These are phyloP conservation scores for Donacobius atricapilla DNA, from an alignment of 2,113 vertebrate genomes.

Conservation along the genomic window DNA sequence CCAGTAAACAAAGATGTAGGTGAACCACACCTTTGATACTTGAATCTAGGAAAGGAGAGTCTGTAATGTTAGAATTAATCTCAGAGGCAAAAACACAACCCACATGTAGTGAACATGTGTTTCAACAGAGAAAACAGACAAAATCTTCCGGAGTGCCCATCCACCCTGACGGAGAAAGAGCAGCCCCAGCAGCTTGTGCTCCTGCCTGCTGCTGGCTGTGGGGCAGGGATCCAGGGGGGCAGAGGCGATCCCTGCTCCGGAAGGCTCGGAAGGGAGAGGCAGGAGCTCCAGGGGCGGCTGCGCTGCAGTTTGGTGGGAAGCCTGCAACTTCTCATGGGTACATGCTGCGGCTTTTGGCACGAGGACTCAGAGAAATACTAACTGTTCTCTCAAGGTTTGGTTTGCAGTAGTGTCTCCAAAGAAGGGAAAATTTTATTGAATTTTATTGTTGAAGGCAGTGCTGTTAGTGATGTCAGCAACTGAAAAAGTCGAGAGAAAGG, in stretches of 20 bases:
- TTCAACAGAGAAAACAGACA: not conserved
- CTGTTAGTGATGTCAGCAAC: not conserved
- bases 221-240: not conserved
- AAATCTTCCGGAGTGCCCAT: not conserved
- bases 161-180: not conserved
- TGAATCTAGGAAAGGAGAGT: not conserved
- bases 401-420: not conserved
- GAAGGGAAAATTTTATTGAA: not conserved
- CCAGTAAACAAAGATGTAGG: not conserved
- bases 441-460: not conserved
- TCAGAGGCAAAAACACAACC: not conserved
- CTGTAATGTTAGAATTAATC: too few relatives aligned
- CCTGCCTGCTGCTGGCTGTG: not conserved
- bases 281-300: not conserved
- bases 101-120: accelerated
- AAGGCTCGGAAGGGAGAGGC: not conserved
- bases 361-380: not conserved
- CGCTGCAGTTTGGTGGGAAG: too few relatives aligned
- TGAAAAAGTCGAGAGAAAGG: not conserved
- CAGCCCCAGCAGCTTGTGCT: not conserved
- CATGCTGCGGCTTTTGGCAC: not conserved
- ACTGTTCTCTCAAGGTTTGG: not conserved
- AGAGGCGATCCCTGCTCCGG: not conserved
- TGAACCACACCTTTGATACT: not conserved
- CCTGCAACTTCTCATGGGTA: not conserved